Evolutionary conservation across 2,888 invertebrate genomes (phyloP), one percentile per base, ranked within the genome.

Genomic region (Rhamphomyia laevipes): DNA sequence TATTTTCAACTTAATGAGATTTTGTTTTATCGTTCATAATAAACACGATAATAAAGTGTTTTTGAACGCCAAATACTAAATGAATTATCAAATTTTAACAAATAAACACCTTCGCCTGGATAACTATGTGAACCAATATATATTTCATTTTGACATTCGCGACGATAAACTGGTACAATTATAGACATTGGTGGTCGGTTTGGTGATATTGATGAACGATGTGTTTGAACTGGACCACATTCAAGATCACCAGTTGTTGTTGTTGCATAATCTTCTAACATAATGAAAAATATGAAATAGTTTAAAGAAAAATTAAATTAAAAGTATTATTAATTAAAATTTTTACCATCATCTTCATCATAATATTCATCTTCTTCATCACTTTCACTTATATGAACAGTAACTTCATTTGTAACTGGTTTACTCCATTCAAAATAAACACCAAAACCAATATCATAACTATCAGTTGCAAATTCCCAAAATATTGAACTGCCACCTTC

Each of bases 391-490:
- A 99, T 88, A 65, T 97, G 94, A 2, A 99, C 90, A 0, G 95
- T 93, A 2, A 73, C 67, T 66, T 88, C 89, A 38, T 78, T 86
- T 40, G 85, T 84, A 1, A 86, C 80, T 2, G 91, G 81, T 66
- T 86, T 91, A 47, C 86, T 88, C 93, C 96, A 99, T 73, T 99
- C 99, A 68, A 99, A 99, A 70, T 88, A 95, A 45, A 99, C 81
- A 1, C 99, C 99, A 71, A 99, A 99, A 53, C 86, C 93, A 61
- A 99, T 88, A 67, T 99, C 99, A 64, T 95, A 99, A 65, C 84
- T 83, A 68, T 99, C 99, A 0, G 99, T 97, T 13, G 96, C 95
- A 69, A 99, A 99, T 74, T 99, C 99, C 97, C 97, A 99, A 73
- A 94, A 97, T 37, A 99, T 75, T 61, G 90, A 86, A 2, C 86